Evolutionary conservation across 1,140 invertebrate genomes (phyloP), one percentile per base, ranked within the genome.

Genomic region (Stegodyphus dumicola): DNA sequence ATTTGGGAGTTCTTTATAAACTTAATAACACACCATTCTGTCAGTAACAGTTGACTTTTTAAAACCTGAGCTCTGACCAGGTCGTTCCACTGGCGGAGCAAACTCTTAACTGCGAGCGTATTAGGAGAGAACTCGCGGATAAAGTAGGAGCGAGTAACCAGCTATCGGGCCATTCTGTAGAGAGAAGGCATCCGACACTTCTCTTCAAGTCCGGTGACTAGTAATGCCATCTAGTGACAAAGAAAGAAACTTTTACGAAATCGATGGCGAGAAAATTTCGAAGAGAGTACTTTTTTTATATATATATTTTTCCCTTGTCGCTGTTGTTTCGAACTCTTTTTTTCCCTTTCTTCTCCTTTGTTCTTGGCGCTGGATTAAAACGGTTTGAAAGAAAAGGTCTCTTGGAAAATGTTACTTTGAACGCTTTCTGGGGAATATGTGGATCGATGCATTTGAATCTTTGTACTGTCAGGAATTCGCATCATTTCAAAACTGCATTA

Each of bases 321-420:
- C 70, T 83, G 18, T 75, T 69, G 49, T 78, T 78, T 76, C 48
- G 13, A 13, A 18, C 6, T 7, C 7, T 60, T 79, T 69, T 79
- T 48, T 51, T n/a, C 60, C 49, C 11, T 80, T 74, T 67, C 66
- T 49, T 83, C 51, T 66, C 71, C 53, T 83, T 83, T 83, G 80
- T 83, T 83, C 71, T 83, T 83, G 51, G 71, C 56, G 80, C 80
- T 73, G 80, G 70, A 83, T 75, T 75, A 75, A 75, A 83, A 83
- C 60, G 80, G 60, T 66, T 69, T 75, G 33, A 70, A 66, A 83
- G 56, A 60, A 83, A 83, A 75, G 71, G 60, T 65, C 13, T n/a
- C 60, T 9, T 9, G 18, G 80, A 75, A 83, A 83, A 83, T 83
- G 80, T 83, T 81, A 81, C 78, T 81, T 81, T 75, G 80, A 83